phyloP scores from a whole-genome alignment of 2,113 vertebrate genomes.

The Aegithalos caudatus region DNA sequence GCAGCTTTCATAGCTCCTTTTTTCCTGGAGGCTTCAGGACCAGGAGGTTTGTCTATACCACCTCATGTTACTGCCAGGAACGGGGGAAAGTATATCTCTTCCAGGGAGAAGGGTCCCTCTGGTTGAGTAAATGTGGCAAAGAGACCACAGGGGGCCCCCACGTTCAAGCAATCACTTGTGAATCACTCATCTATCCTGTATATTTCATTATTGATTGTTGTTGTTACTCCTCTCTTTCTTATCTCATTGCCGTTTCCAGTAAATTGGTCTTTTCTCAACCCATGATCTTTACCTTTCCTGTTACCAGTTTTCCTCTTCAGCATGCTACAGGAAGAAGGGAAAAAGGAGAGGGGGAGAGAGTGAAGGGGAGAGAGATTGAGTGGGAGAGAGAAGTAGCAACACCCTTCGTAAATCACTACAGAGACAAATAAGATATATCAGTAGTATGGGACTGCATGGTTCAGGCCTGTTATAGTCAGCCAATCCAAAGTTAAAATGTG shows the following conservation, averaged over 20 bases:
- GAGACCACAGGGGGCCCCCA: not conserved
- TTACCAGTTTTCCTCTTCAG: not conserved
- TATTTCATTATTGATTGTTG: not conserved
- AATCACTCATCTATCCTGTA: not conserved
- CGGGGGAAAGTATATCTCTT: not conserved
- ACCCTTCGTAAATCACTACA: not conserved
- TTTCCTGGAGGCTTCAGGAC: not conserved
- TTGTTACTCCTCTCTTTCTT: not conserved
- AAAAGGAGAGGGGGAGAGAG: not conserved
- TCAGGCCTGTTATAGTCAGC: not conserved
- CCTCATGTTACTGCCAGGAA: not conserved
- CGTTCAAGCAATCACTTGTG: not conserved
- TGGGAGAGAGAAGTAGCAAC: not conserved
- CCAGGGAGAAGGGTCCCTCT: not conserved
- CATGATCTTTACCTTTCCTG: not conserved
- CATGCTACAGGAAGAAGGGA: not conserved
- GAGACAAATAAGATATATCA: not conserved
- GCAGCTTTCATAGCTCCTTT: not conserved
- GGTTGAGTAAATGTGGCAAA: not conserved
- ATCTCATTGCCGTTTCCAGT: not conserved
- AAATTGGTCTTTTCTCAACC: not conserved
- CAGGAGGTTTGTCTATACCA: not conserved
- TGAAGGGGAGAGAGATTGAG: not conserved
- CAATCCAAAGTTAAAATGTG: not conserved
- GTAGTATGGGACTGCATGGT: not conserved